A percentile compares a stretch with the other conserved stretches of the same genome.
phyloP scores from a whole-genome alignment of 2,888 invertebrate genomes.

The Leptinotarsa juncta region DNA sequence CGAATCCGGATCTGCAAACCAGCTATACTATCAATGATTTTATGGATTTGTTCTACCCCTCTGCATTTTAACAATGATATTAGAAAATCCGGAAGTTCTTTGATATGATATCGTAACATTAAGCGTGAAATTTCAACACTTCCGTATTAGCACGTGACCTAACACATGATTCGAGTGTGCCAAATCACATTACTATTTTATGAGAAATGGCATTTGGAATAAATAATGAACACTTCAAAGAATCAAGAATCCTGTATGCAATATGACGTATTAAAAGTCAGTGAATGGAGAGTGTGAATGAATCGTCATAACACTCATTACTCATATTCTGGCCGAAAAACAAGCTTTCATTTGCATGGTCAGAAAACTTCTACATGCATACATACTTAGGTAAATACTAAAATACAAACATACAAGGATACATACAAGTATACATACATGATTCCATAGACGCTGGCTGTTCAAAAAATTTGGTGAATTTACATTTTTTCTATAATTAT shows the following conservation, averaged over 20 bases:
- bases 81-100: slow-evolving; percentile 27
- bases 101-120: slow-evolving; percentile 31
- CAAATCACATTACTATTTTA: not conserved
- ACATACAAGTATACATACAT: too few species aligned
- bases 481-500: too few species aligned
- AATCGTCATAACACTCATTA: not conserved
- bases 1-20: not conserved
- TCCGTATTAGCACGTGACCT: slow-evolving; percentile 42
- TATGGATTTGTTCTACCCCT: not conserved
- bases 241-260: not conserved
- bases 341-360: too few species aligned
- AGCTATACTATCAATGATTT: not conserved
- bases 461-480: too few species aligned
- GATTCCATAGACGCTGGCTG: too few species aligned
- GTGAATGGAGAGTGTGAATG: not conserved
- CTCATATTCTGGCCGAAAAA: too few species aligned
- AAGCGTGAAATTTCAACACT: slow-evolving; percentile 44
- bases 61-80: not conserved
- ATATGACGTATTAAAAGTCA: not conserved
- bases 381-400: too few species aligned
- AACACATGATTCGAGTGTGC: slow-evolving; percentile 5
- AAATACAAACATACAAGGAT: too few species aligned
- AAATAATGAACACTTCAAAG: not conserved
- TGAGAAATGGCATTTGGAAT: not conserved
- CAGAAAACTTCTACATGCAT: too few species aligned